Conservation (phyloP, 2,797 vertebrate genomes). For the Pachyuromys duprasi region DNA sequence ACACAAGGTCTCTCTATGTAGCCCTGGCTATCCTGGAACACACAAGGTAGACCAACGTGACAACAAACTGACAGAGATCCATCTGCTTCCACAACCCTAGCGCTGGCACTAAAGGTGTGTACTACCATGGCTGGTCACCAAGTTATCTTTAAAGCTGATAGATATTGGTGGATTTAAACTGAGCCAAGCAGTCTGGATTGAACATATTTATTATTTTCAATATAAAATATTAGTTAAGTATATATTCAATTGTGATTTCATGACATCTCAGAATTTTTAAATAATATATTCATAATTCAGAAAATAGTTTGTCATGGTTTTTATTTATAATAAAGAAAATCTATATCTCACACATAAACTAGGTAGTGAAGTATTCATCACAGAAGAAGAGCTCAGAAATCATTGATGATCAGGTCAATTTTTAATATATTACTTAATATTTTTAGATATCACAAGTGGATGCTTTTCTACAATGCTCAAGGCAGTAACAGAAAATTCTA, state of each 20-base stretch:
- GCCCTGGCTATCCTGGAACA: background rate
- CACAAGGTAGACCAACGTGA: background rate
- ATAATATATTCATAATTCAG: slow-evolving; percentile 17
- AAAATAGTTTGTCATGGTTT: slow-evolving; percentile 48
- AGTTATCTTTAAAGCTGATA: background rate
- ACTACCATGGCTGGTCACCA: background rate
- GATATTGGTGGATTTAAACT: background rate
- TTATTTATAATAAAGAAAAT: slow-evolving; percentile 56
- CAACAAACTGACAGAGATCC: background rate
- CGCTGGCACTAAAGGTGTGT: background rate
- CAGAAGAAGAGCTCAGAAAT: slow-evolving; percentile 37
- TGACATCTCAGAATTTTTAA: slow-evolving; percentile 38
- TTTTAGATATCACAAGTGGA: slow-evolving; percentile 31
- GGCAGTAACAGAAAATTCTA: slow-evolving; percentile 16
- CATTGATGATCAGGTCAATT: background rate
- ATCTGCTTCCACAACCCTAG: background rate
- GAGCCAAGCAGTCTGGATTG: background rate
- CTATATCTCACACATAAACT: slow-evolving; percentile 31
- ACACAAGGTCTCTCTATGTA: background rate
- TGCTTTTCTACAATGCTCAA: slow-evolving; percentile 23
- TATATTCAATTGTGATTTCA: slow-evolving; percentile 43
- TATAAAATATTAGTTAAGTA: slow-evolving; percentile 44
- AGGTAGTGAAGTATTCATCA: slow-evolving; percentile 9
- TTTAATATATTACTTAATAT: slow-evolving; percentile 50
- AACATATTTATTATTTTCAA: slow-evolving; percentile 48